phyloP scores from a whole-genome alignment of 2,113 vertebrate genomes.

The Henicopernis longicauda region DNA sequence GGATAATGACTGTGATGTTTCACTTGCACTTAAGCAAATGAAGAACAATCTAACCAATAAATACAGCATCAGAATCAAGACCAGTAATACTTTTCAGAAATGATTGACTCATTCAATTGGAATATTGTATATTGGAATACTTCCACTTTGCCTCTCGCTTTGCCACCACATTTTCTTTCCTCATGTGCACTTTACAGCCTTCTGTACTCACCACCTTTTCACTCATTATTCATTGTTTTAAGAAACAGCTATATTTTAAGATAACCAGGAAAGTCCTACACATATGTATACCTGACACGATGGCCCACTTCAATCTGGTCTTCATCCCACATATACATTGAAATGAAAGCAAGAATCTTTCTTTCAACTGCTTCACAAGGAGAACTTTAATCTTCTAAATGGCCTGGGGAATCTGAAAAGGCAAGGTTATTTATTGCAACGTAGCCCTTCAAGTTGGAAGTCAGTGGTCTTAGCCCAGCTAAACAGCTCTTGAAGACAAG shows the following conservation, averaged over 20 bases:
- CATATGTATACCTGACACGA: background rate
- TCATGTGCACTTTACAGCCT: background rate
- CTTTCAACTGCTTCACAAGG: background rate
- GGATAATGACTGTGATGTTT: background rate
- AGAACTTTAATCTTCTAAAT: background rate
- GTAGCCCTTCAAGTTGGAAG: background rate
- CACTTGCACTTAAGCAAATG: slow-evolving; percentile 9
- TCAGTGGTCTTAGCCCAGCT: background rate
- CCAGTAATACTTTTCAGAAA: background rate
- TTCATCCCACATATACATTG: background rate
- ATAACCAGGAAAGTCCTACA: background rate
- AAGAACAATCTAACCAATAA: background rate
- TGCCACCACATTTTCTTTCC: background rate
- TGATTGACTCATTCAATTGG: background rate
- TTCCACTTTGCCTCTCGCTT: background rate
- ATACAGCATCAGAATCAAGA: background rate
- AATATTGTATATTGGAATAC: background rate
- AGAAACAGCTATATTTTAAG: background rate
- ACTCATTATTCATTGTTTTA: background rate
- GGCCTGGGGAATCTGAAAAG: background rate
- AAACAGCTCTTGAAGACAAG: background rate
- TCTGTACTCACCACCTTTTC: background rate
- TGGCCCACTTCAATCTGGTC: background rate
- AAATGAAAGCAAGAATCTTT: background rate
- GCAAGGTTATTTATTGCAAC: background rate